A percentile compares a stretch with the other conserved stretches of the same genome.
Conservation (phyloP, 1,140 invertebrate species). For the Platyscapa corneri region DNA sequence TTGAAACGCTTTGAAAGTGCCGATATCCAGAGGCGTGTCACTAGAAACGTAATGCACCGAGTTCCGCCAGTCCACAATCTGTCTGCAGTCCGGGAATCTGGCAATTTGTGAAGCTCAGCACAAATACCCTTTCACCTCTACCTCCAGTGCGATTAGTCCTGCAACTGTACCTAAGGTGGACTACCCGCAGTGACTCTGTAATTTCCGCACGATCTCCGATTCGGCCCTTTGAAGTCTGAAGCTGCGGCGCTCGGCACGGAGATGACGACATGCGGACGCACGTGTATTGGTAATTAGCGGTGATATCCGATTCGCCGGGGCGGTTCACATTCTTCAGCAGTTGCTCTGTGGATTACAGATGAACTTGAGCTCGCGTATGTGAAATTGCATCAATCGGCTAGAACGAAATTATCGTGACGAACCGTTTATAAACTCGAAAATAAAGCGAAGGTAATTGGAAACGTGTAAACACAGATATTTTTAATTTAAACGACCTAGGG, state of each 20-base stretch:
- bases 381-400: neutral
- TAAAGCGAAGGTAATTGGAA: neutral
- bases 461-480: neutral
- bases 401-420: neutral
- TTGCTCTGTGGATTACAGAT: neutral
- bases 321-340: neutral
- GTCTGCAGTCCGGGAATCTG: neutral
- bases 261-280: neutral
- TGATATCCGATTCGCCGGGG: neutral
- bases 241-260: neutral
- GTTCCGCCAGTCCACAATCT: neutral
- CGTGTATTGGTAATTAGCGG: neutral
- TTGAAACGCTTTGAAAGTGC: no score
- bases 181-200: neutral
- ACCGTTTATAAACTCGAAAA: neutral
- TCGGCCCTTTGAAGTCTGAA: constrained; percentile 36
- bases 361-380: neutral
- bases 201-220: constrained; percentile 22
- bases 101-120: no score
- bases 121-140: neutral
- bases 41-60: neutral
- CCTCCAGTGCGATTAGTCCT: neutral
- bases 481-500: neutral
- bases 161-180: neutral
- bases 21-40: neutral